Conservation (phyloP, 2,113 vertebrate genomes). For the Mola mola region DNA sequence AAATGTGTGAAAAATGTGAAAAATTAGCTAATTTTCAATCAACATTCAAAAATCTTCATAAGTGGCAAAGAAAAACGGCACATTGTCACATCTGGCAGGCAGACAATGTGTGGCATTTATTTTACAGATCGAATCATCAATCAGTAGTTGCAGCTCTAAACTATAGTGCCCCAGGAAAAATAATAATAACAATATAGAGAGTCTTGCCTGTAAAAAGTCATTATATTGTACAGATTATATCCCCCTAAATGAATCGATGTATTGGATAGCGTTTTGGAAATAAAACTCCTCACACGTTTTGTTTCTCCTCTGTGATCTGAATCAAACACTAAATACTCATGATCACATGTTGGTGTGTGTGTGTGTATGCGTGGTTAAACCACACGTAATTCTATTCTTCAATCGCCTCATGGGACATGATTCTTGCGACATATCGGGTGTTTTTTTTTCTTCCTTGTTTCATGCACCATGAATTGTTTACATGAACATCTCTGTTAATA, state of each 20-base stretch:
- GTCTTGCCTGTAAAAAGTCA: constrained; percentile 34
- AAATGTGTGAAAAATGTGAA: not conserved
- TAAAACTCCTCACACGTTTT: constrained; percentile 47
- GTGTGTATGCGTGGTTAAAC: constrained; percentile 53
- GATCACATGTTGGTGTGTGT: constrained; percentile 61
- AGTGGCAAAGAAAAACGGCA: not conserved
- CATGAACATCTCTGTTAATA: constrained; percentile 53
- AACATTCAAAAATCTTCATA: not conserved
- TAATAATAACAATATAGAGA: too few species aligned
- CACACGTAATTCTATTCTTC: too few species aligned
- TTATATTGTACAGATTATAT: constrained; percentile 47
- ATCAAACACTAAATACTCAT: constrained; percentile 29
- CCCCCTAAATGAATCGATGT: constrained; percentile 24
- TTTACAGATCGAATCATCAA: not conserved
- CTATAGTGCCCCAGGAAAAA: too few species aligned
- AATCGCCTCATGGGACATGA: constrained; percentile 15
- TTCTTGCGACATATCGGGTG: constrained; percentile 48
- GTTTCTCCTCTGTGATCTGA: constrained; percentile 58
- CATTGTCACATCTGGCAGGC: not conserved
- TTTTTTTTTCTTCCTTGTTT: constrained; percentile 40
- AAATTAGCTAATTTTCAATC: not conserved
- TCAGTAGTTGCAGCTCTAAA: constrained; percentile 15
- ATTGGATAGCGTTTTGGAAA: constrained; percentile 39
- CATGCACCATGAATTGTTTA: constrained; percentile 15
- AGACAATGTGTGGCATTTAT: not conserved